Evolutionary conservation across 2,888 invertebrate species (phyloP).

Genomic region (Cylloceria caligata): DNA sequence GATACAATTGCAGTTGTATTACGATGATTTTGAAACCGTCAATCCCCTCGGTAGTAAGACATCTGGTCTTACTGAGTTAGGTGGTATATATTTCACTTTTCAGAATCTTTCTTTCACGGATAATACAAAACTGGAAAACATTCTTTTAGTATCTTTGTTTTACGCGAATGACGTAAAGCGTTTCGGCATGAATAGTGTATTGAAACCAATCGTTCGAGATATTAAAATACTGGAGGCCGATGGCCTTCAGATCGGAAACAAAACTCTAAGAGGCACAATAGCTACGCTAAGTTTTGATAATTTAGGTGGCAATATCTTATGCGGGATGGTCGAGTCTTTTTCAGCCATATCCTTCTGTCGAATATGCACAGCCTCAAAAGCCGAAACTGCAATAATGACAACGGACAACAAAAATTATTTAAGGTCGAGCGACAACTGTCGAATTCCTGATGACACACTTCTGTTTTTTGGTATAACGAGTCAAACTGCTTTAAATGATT

Average conservation of each 20-base stretch:
- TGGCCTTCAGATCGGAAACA: background rate
- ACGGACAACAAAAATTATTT: conserved; percentile 44
- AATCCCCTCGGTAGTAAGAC: conserved; percentile 32
- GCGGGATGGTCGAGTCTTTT: conserved; percentile 55
- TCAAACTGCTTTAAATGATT: conserved; percentile 44
- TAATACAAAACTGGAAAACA: conserved; percentile 18
- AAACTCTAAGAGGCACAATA: background rate
- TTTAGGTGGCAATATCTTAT: conserved; percentile 54
- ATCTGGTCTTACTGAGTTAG: conserved; percentile 12
- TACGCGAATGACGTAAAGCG: background rate
- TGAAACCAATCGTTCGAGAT: conserved; percentile 2
- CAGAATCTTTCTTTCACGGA: background rate
- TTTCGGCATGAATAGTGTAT: background rate
- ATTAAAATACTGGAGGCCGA: conserved; percentile 20
- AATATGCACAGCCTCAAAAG: conserved; percentile 42
- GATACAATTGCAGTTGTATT: conserved; percentile 11
- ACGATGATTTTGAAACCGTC: conserved; percentile 36
- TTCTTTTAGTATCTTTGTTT: conserved; percentile 14
- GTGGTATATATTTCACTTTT: background rate
- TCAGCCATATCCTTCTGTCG: conserved; percentile 10
- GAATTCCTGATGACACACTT: background rate
- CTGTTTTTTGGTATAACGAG: conserved; percentile 36
- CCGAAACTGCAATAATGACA: too few relatives aligned
- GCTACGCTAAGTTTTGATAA: conserved; percentile 45
- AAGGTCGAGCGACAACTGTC: conserved; percentile 19